phyloP scores from a whole-genome alignment of 2,797 vertebrate species.

The Borostomias antarcticus region DNA sequence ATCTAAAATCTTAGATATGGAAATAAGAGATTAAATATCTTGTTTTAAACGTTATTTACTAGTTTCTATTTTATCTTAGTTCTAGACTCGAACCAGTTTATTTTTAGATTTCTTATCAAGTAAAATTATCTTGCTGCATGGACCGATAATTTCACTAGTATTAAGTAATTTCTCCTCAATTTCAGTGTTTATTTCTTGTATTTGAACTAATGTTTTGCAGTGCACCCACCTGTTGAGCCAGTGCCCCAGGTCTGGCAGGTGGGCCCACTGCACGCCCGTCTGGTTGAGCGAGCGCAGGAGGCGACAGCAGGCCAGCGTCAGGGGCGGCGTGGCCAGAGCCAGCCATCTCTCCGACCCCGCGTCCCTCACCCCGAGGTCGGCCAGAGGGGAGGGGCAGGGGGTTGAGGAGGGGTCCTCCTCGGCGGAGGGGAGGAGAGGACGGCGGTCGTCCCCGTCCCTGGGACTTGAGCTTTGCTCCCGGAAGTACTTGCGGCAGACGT shows the following conservation, averaged over 20 bases:
- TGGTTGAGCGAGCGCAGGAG: slow-evolving; percentile 93
- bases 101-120: too few species aligned
- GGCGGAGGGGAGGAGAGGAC: slow-evolving; percentile 55
- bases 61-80: too few species aligned
- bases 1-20: too few species aligned
- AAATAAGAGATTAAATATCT: too few species aligned
- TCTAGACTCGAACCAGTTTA: too few species aligned
- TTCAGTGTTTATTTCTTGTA: too few species aligned
- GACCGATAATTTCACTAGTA: too few species aligned
- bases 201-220: not conserved
- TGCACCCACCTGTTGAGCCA: slow-evolving; percentile 90
- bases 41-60: too few species aligned
- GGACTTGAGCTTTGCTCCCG: slow-evolving; percentile 41
- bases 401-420: slow-evolving; percentile 30
- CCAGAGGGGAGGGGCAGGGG: slow-evolving; percentile 26
- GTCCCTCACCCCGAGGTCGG: slow-evolving; percentile 44
- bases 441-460: slow-evolving; percentile 54
- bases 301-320: slow-evolving; percentile 87
- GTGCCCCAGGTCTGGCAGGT: slow-evolving; percentile 89
- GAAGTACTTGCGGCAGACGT: slow-evolving; percentile 86
- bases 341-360: slow-evolving; percentile 80
- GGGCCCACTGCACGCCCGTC: slow-evolving; percentile 94
- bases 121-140: too few species aligned
- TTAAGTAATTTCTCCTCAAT: too few species aligned
- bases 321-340: slow-evolving; percentile 83